Percentiles rank a stretch among this genome's conserved stretches.
Conservation (phyloP, 2,888 invertebrate genomes). For the Drosophila cracens region DNA sequence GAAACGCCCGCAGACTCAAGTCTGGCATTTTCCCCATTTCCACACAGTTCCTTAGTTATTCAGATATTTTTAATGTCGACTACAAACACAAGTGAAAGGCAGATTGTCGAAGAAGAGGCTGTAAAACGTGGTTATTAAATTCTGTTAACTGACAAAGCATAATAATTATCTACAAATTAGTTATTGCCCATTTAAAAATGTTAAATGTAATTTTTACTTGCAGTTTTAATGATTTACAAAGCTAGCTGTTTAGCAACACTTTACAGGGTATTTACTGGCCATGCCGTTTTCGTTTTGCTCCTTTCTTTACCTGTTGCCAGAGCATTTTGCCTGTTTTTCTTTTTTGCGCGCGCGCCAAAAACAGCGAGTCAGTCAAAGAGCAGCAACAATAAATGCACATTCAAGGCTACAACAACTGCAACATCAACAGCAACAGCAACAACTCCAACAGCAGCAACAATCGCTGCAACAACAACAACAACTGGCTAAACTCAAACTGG, state of each 20-base stretch:
- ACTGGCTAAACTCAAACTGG: constrained; percentile 52
- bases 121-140: not conserved
- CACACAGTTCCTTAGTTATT: constrained; percentile 4
- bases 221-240: not conserved
- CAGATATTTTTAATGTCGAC: not conserved
- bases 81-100: constrained; percentile 2
- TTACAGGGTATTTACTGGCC: constrained; percentile 33
- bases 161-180: not conserved
- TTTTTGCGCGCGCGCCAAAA: constrained; percentile 72
- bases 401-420: constrained; percentile 66
- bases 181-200: not conserved
- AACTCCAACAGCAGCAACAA: constrained; percentile 5
- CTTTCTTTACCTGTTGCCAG: constrained; percentile 17
- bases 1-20: constrained; percentile 27
- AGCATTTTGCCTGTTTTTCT: constrained; percentile 27
- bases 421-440: constrained; percentile 22
- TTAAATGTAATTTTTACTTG: not conserved
- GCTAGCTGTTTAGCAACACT: not conserved
- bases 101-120: not conserved
- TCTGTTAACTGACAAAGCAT: not conserved
- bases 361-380: constrained; percentile 50
- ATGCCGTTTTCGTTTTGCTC: constrained; percentile 7
- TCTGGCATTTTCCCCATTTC: constrained; percentile 20
- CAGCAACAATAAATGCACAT: constrained; percentile 73
- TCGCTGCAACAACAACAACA: constrained; percentile 16